A percentile compares a stretch with the other conserved stretches of the same genome.
These are phyloP conservation scores for Neomonachus schauinslandi DNA, from an alignment of 2,113 vertebrate species.

Conservation along the genomic window DNA sequence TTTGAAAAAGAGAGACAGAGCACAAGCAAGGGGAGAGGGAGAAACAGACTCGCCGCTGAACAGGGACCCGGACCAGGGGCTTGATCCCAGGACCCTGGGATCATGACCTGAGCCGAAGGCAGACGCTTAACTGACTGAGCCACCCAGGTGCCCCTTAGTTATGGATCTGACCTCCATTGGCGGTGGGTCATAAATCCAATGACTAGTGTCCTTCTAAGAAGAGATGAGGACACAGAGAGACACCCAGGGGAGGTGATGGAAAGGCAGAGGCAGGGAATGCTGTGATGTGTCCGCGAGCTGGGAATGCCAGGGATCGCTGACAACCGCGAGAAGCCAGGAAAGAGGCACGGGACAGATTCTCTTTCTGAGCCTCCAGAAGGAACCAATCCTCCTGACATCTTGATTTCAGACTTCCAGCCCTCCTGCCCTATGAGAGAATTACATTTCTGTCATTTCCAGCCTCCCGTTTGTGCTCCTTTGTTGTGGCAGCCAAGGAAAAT, in stretches of 20 bases:
- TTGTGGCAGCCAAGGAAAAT: not conserved
- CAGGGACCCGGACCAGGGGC: not conserved
- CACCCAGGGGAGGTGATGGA: accelerated
- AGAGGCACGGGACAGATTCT: not conserved
- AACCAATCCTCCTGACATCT: accelerated
- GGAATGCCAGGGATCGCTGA: not conserved
- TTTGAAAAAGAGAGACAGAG: not conserved
- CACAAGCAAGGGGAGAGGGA: not conserved
- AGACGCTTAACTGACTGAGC: not conserved
- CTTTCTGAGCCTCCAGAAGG: not conserved
- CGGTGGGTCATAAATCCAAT: not conserved
- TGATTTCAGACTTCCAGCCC: not conserved
- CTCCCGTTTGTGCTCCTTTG: not conserved
- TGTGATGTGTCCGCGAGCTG: accelerated
- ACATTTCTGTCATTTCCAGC: not conserved
- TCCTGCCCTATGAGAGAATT: not conserved
- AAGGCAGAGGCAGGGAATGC: not conserved
- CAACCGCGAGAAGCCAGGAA: not conserved
- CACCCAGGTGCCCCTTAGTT: not conserved
- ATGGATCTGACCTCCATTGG: not conserved
- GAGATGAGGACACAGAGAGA: not conserved
- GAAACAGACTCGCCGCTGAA: not conserved
- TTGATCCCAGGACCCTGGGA: not conserved
- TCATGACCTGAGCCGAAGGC: not conserved
- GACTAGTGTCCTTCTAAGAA: not conserved